Conservation (phyloP, 2,888 invertebrate genomes). For the Monochamus alternatus region DNA sequence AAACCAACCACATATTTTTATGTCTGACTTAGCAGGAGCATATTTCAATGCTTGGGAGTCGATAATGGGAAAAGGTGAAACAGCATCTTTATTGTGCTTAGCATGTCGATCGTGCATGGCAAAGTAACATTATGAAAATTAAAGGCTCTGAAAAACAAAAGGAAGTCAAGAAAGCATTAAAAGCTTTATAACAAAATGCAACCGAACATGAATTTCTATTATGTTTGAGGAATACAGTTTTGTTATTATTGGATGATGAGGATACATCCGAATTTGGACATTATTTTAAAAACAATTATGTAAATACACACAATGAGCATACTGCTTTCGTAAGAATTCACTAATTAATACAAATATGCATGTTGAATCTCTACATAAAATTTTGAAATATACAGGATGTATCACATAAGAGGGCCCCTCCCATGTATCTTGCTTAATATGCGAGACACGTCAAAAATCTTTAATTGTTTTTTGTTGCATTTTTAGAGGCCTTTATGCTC, state of each 20-base stretch:
- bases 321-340: constrained; percentile 25
- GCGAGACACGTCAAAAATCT: no score
- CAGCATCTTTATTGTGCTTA: constrained; percentile 18
- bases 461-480: no score
- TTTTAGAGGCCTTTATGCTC: no score
- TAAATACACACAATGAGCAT: constrained; percentile 19
- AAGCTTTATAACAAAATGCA: background rate
- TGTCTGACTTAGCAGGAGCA: constrained; percentile 18
- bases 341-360: constrained; percentile 12
- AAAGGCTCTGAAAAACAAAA: background rate
- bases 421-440: no score
- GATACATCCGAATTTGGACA: constrained; percentile 24
- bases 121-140: constrained; percentile 17
- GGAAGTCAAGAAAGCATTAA: constrained; percentile 6
- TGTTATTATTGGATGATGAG: constrained; percentile 14
- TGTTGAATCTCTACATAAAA: constrained; percentile 1
- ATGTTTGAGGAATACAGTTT: constrained; percentile 12
- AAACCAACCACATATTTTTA: background rate
- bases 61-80: constrained; percentile 24
- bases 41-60: constrained; percentile 26
- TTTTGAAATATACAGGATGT: background rate
- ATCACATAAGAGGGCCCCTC: no score
- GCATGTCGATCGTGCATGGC: constrained; percentile 22
- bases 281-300: constrained; percentile 31
- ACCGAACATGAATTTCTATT: constrained; percentile 18